Conservation (phyloP, 2,113 vertebrate species). For the Toxostoma redivivum region DNA sequence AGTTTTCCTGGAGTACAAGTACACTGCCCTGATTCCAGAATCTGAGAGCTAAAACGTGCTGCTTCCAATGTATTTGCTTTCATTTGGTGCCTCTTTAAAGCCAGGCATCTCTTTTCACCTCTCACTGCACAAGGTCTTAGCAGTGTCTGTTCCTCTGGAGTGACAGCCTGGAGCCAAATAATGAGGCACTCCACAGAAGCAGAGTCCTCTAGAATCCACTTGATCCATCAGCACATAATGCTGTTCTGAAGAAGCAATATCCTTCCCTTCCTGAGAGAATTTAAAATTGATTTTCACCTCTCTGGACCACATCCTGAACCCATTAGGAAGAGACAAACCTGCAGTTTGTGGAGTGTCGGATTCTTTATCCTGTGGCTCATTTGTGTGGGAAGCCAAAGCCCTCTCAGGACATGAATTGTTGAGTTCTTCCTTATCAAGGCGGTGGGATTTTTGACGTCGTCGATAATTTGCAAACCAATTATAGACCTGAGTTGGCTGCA, state of each 20-base stretch:
- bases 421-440: fast-evolving
- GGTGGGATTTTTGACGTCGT: background rate
- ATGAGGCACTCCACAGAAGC: background rate
- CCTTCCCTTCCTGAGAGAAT: background rate
- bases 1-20: background rate
- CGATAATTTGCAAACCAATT: constrained; percentile 74
- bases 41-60: background rate
- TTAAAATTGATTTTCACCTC: background rate
- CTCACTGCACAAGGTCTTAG: background rate
- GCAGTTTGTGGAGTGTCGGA: background rate
- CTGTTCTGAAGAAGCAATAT: background rate
- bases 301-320: background rate
- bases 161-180: background rate
- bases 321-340: background rate
- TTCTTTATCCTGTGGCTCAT: background rate
- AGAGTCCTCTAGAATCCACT: background rate
- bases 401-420: background rate
- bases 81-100: background rate
- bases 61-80: background rate
- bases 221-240: background rate
- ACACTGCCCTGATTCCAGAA: background rate
- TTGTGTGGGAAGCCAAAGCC: background rate
- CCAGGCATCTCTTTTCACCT: background rate
- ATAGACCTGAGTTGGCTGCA: constrained; percentile 56
- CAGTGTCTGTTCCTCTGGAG: background rate